Base-by-base conservation (phyloP, 2,113 vertebrate species). In the Heloderma charlesbogerti region DNA sequence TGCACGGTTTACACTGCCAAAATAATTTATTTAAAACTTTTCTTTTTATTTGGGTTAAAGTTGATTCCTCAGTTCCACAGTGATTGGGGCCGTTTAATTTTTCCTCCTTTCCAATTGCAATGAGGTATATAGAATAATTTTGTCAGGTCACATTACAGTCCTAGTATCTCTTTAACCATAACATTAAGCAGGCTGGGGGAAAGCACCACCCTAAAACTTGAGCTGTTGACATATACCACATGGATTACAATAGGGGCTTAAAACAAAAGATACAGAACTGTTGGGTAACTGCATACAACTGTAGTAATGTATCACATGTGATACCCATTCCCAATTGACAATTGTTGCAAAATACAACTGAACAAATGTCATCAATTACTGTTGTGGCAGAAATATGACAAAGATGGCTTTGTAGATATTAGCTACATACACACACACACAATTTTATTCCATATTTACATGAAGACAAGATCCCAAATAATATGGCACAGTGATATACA, bases 11-110 rank as follows among this genome's bases (percentile, higher is more conserved):
- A 94, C 93, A 89, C 95, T 97, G 96, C 95, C 96, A 97, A 95
- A 96, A 96, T 96, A 94, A 95, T 93, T 93, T 94, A 95, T 93
- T 93, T 97, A 97, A 97, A 97, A 95, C 94, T 94, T 94, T 91
- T 94, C 95, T 88, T 91, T 96, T 97, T 96, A 95, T 97, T 97
- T 96, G 93, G 94, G 94, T 95, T 97, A 95, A 95, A 94, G 92
- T 96, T 97, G 96, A 97, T 94, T 96, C 89, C 89, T 94, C 81
- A 94, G 88, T 89, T 96, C 93, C 86, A 89, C 5, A 92, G 91
- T 96, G 95, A 96, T 96, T 57, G 71, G 95, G 54, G 81, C 67
- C 92, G 87, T 96, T 94, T 91, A 92, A 93, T 89, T 85, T 1
- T 93, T 94, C 94, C 37, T 85, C n/a, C 88, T 84, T 95, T 95